Base-by-base conservation (phyloP, 2,113 vertebrate species). In the Pardalotus punctatus region DNA sequence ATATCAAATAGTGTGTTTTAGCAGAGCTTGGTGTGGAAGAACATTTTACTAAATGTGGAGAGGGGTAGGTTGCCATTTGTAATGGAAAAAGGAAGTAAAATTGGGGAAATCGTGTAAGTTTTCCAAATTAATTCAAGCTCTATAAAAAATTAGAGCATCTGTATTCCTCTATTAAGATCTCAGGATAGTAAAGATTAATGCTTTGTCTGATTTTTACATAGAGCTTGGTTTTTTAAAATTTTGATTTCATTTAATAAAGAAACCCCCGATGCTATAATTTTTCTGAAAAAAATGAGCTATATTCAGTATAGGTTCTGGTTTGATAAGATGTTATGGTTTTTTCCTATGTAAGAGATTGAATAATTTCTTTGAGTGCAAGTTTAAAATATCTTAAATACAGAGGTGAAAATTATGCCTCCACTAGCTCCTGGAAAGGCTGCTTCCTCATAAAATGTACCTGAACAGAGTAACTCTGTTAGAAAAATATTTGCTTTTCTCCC, bases 401-500 rank as follows among this genome's bases (percentile, higher is more conserved):
- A 40, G 38, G 31, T 81, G 62, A 76, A 93, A 90, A 64, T 31
- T 13, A 18, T 81, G 36, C 25, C 3, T 80, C 18, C 2, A 9
- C 20, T 74, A 50, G 27, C 21, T 93, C 21, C 29, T 77, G 24
- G 28, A 48, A 80, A 80, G 24, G 19, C 27, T 88, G 4, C 18
- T 93, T 77, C 19, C 42, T 61, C 23, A 24, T 72, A 72, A 82
- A 88, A 54, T n/a, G 13, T 73, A 92, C 21, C 42, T 88, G 80
- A 93, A 78, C 66, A 80, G 24, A 13, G 7, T 67, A 57, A 18
- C 14, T 88, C 83, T 5, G 0, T 81, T 77, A 45, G 42, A 81
- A 79, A 93, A 92, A 88, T 56, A 62, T 35, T 92, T 78, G 23
- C 6, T 72, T 82, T 91, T 77, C 36, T 90, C 4, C 42, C 86